A percentile compares a stretch with the other conserved stretches of the same genome.
These are phyloP conservation scores for Orthosia incerta DNA, from an alignment of 2,888 invertebrate genomes.

Conservation along the genomic window DNA sequence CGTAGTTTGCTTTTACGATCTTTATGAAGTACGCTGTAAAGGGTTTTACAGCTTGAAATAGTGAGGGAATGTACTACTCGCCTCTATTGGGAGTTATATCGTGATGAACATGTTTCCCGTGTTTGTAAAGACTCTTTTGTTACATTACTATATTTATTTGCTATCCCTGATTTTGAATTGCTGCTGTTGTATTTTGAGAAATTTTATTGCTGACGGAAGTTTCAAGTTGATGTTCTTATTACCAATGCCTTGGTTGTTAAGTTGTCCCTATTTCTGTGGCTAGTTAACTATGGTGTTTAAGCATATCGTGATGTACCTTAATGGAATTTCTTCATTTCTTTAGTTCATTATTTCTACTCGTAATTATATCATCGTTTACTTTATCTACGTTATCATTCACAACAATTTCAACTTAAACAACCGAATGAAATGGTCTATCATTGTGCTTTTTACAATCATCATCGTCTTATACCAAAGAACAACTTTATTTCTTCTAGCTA, in stretches of 20 bases:
- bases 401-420: not conserved
- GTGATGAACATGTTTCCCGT: conserved; percentile 69
- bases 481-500: not conserved
- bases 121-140: conserved; percentile 59
- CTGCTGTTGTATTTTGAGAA: conserved; percentile 41
- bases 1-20: conserved; percentile 75
- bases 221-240: conserved; percentile 29
- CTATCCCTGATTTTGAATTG: conserved; percentile 49
- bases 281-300: conserved; percentile 33
- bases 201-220: conserved; percentile 51
- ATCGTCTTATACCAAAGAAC: not conserved
- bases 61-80: conserved; percentile 58
- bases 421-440: not conserved
- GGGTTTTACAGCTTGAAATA: conserved; percentile 75
- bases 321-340: not conserved
- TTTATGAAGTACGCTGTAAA: conserved; percentile 81
- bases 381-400: not conserved
- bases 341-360: not conserved
- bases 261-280: conserved; percentile 34
- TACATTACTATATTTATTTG: conserved; percentile 41
- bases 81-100: conserved; percentile 61
- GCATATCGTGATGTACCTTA: not conserved
- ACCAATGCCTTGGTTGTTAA: conserved; percentile 31
- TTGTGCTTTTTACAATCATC: not conserved
- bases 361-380: not conserved